Conservation (phyloP, 2,797 vertebrate genomes). For the Poecilia wingei region DNA sequence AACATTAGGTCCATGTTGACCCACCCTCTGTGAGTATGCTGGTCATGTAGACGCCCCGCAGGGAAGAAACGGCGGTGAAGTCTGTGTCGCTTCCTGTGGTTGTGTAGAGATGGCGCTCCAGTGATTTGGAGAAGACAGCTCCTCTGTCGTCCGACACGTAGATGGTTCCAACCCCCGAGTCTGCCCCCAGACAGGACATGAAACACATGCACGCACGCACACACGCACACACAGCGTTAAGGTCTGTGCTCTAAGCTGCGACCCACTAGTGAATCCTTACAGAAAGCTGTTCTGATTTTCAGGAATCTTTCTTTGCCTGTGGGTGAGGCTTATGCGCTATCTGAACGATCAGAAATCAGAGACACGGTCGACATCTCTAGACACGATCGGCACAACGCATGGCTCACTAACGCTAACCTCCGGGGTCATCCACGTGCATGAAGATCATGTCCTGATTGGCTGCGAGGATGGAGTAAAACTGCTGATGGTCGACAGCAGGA, state of each 20-base stretch:
- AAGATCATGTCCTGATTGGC: slow-evolving; percentile 93
- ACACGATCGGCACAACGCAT: background rate
- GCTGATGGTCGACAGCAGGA: slow-evolving; percentile 90
- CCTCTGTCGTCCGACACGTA: slow-evolving; percentile 93
- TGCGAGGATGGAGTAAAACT: slow-evolving; percentile 94
- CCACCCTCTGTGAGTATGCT: slow-evolving; percentile 88
- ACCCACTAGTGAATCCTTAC: background rate
- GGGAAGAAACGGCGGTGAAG: slow-evolving; percentile 90
- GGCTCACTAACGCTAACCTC: slow-evolving; percentile 79
- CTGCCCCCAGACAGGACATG: slow-evolving; percentile 65
- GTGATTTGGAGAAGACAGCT: slow-evolving; percentile 91
- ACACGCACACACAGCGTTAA: background rate
- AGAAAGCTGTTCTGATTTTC: background rate
- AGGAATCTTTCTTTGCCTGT: background rate
- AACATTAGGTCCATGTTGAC: slow-evolving; percentile 29
- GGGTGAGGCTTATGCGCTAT: background rate
- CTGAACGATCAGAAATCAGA: slow-evolving; percentile 6
- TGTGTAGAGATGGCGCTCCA: slow-evolving; percentile 92
- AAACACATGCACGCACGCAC: too few species aligned
- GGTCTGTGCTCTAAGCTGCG: background rate
- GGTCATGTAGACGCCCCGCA: slow-evolving; percentile 91
- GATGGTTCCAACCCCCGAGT: slow-evolving; percentile 90
- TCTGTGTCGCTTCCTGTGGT: slow-evolving; percentile 90
- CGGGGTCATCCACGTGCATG: slow-evolving; percentile 94
- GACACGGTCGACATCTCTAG: slow-evolving; percentile 14